These are phyloP conservation scores for Papilio demoleus DNA, from an alignment of 2,888 invertebrate species.

Conservation along the genomic window DNA sequence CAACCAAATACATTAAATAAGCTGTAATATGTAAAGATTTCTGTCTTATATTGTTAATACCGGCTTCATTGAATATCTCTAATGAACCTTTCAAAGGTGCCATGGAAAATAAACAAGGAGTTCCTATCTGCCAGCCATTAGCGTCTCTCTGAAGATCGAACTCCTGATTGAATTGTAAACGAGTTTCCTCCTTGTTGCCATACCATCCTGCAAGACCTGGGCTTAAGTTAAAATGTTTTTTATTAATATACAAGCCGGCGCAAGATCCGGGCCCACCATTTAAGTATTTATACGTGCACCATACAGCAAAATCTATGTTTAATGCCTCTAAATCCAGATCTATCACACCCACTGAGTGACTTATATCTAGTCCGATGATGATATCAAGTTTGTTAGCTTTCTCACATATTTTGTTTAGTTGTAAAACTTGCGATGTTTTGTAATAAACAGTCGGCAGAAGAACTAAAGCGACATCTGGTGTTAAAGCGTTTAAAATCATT, in stretches of 20 bases:
- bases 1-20: slow-evolving; percentile 70
- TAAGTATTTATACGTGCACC: slow-evolving; percentile 76
- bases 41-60: slow-evolving; percentile 62
- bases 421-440: slow-evolving; percentile 68
- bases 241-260: slow-evolving; percentile 67
- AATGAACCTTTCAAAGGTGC: slow-evolving; percentile 69
- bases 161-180: slow-evolving; percentile 64
- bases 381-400: slow-evolving; percentile 64
- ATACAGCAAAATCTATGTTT: slow-evolving; percentile 71
- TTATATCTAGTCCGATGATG: slow-evolving; percentile 71
- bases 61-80: slow-evolving; percentile 64
- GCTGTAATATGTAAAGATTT: slow-evolving; percentile 72
- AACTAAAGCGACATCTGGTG: slow-evolving; percentile 64
- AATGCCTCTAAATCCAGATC: slow-evolving; percentile 66
- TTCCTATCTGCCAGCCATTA: slow-evolving; percentile 70
- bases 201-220: slow-evolving; percentile 73
- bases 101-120: slow-evolving; percentile 66
- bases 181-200: slow-evolving; percentile 65
- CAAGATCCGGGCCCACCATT: slow-evolving; percentile 72
- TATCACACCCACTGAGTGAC: slow-evolving; percentile 67
- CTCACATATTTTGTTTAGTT: slow-evolving; percentile 64
- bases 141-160: slow-evolving; percentile 70
- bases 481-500: slow-evolving; percentile 68
- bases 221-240: slow-evolving; percentile 61
- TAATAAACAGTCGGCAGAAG: slow-evolving; percentile 68